Base-by-base conservation (phyloP, 2,888 invertebrate species). In the Cylindroiulus punctatus region DNA sequence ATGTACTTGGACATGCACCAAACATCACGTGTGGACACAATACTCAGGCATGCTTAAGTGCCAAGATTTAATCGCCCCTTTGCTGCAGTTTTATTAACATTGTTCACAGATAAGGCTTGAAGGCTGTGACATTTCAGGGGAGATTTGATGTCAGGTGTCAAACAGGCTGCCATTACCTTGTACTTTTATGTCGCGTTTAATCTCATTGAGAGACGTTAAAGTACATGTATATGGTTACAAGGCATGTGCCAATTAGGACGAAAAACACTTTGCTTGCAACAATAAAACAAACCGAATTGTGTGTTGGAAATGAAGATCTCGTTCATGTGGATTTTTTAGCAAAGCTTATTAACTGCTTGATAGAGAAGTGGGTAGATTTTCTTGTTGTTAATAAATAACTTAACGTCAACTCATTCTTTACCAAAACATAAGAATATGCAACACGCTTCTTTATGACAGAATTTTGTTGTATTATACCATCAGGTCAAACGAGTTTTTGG, bases 131-230 rank as follows among this genome's bases (percentile, higher is more conserved):
- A n/a, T 57, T 57, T 57, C 19, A 47, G 47, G n/a, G 47, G 19
- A 47, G 47, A 47, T 47, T 47, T 57, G n/a, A 57, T 57, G 22
- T 57, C 57, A 57, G 57, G 57, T 57, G 57, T 57, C 57, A 57
- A 57, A 57, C 22, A 57, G 57, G 57, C n/a, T 57, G 8, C 57
- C 57, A 57, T 57, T 57, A 57, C 57, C 57, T 57, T n/a, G 57
- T 22, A 22, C 57, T 10, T 22, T 57, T 57, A 57, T 57, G 57
- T 57, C 57, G 57, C 57, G 22, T 57, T 57, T 57, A 57, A 57
- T 57, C 57, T 57, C 57, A 57, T 57, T 57, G 57, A 57, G 57
- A 57, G 57, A 57, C 57, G 22, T 57, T 57, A 57, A 57, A 57
- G 57, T 57, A n/a, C n/a, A n/a, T n/a, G n/a, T n/a, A 57, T 57